Percentiles rank a stretch among this genome's conserved stretches.
phyloP scores from a whole-genome alignment of 2,888 invertebrate genomes.

The Galeruca laticollis region DNA sequence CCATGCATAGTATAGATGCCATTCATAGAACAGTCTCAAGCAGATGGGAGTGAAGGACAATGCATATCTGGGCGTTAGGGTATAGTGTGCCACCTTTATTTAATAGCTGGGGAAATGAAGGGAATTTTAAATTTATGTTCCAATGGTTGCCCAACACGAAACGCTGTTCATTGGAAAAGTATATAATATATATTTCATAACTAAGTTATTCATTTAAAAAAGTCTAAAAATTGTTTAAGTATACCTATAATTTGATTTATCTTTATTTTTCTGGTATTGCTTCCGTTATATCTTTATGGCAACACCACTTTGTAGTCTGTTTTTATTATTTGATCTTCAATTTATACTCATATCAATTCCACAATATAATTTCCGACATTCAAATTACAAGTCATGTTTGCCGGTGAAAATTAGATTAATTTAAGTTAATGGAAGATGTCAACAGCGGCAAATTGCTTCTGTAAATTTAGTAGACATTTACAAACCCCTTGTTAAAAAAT shows the following conservation, averaged over 20 bases:
- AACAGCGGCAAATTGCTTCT: slow-evolving; percentile 24
- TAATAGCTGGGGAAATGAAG: background rate
- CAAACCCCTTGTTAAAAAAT: slow-evolving; percentile 28
- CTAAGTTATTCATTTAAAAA: too few relatives aligned
- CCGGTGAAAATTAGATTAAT: background rate
- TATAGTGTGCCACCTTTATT: background rate
- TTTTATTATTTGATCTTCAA: background rate
- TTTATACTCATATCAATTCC: background rate
- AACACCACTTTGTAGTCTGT: too few relatives aligned
- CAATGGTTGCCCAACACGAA: background rate
- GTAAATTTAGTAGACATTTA: slow-evolving; percentile 7
- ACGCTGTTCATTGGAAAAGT: too few relatives aligned
- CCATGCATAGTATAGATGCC: background rate
- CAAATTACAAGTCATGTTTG: background rate
- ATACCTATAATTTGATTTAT: too few relatives aligned
- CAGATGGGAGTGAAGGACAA: background rate
- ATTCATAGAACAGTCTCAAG: background rate
- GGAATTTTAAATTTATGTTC: background rate
- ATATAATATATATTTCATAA: too few relatives aligned
- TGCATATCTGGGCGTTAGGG: background rate
- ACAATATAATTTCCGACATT: background rate
- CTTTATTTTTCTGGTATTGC: too few relatives aligned
- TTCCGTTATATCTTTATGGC: too few relatives aligned
- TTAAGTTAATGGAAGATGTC: slow-evolving; percentile 30
- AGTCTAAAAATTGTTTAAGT: too few relatives aligned